Evolutionary conservation across 2,888 invertebrate species (phyloP).

Genomic region (Dryadula phaetusa): DNA sequence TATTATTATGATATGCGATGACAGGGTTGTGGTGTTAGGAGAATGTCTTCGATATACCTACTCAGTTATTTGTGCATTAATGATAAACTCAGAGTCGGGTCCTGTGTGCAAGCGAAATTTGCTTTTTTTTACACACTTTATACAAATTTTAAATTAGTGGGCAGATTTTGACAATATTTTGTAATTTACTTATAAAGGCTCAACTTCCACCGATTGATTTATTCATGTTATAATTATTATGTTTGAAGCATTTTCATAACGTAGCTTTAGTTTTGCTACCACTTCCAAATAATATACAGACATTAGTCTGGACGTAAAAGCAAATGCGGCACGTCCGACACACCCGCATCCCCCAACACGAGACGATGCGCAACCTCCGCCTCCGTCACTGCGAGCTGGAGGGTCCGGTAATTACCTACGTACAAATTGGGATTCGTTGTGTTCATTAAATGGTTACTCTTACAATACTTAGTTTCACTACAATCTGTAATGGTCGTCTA

Average conservation of each 20-base stretch:
- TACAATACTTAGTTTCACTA: background rate
- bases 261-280: background rate
- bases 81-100: too few relatives aligned
- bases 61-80: background rate
- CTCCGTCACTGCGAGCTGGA: background rate
- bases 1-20: constrained; percentile 13
- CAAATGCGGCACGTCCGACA: constrained; percentile 10
- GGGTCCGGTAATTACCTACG: constrained; percentile 8
- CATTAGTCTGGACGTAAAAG: constrained; percentile 10
- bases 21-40: background rate
- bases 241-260: background rate
- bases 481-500: background rate
- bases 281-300: constrained; percentile 1
- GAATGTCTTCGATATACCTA: background rate
- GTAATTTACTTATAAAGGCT: background rate
- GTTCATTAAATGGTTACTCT: background rate
- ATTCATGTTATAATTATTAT: background rate
- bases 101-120: too few relatives aligned
- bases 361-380: constrained; percentile 20
- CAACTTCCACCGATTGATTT: constrained; percentile 3
- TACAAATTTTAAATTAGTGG: too few relatives aligned
- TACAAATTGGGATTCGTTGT: constrained; percentile 16
- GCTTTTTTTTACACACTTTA: too few relatives aligned
- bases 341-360: constrained; percentile 16
- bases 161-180: background rate